phyloP scores from a whole-genome alignment of 2,888 invertebrate genomes.

The Shargacucullia verbasci region DNA sequence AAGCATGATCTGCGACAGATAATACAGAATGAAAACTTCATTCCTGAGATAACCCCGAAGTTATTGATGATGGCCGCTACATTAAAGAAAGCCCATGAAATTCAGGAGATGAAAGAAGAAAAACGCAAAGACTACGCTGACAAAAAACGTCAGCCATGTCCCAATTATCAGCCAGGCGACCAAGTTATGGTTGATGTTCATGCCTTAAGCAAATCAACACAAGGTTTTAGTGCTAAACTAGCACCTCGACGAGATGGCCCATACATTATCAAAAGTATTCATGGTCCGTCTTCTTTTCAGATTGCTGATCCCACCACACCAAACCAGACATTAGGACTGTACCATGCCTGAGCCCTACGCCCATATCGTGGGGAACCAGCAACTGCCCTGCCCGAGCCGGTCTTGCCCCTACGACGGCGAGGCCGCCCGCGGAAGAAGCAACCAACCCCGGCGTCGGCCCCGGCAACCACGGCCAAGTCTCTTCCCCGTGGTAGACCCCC shows the following conservation, averaged over 20 bases:
- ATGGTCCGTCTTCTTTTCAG: slow-evolving; percentile 33
- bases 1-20: slow-evolving; percentile 12
- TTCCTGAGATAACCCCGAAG: slow-evolving; percentile 39
- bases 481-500: slow-evolving; percentile 10
- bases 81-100: slow-evolving; percentile 28
- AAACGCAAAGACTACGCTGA: slow-evolving; percentile 32
- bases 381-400: not conserved
- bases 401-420: slow-evolving; percentile 9
- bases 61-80: slow-evolving; percentile 19
- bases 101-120: slow-evolving; percentile 37
- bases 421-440: slow-evolving; percentile 13
- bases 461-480: slow-evolving; percentile 4
- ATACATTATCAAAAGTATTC: slow-evolving; percentile 12
- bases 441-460: not conserved
- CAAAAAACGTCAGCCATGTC: slow-evolving; percentile 17
- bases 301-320: slow-evolving; percentile 13
- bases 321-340: slow-evolving; percentile 2
- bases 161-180: slow-evolving; percentile 31
- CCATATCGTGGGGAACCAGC: not conserved
- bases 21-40: slow-evolving; percentile 30
- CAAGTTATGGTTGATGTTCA: slow-evolving; percentile 31
- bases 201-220: slow-evolving; percentile 24
- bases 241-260: slow-evolving; percentile 57
- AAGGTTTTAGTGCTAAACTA: slow-evolving; percentile 52
- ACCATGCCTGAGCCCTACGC: slow-evolving; percentile 7